A percentile compares a stretch with the other conserved stretches of the same genome.
These are phyloP conservation scores for Orthonychiurus folsomi DNA, from an alignment of 2,888 invertebrate genomes.

Conservation along the genomic window DNA sequence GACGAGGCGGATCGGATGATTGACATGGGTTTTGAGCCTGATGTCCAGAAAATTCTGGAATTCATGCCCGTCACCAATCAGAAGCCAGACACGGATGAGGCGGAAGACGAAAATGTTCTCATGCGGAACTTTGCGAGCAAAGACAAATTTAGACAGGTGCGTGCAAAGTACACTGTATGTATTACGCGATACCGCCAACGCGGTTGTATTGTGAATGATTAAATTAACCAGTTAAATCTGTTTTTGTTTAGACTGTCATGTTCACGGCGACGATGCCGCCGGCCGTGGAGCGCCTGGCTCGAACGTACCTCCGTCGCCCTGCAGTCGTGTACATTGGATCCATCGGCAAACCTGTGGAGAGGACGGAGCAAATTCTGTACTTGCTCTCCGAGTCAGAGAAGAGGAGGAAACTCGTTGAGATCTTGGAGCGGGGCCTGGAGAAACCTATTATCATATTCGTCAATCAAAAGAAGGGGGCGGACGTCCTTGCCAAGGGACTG, in stretches of 20 bases:
- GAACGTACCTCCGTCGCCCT: constrained; percentile 87
- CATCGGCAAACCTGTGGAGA: constrained; percentile 91
- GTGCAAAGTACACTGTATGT: constrained; percentile 19
- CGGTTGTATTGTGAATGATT: too few relatives aligned
- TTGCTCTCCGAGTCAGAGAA: constrained; percentile 94
- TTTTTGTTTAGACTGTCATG: constrained; percentile 81
- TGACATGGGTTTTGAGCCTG: constrained; percentile 99
- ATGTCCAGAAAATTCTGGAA: constrained; percentile 94
- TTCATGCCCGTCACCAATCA: constrained; percentile 96
- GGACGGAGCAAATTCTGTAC: constrained; percentile 94
- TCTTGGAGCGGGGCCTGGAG: constrained; percentile 79
- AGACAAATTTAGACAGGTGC: constrained; percentile 84
- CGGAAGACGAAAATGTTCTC: constrained; percentile 84
- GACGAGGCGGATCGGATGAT: constrained; percentile 99
- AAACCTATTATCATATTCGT: constrained; percentile 99
- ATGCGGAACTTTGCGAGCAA: constrained; percentile 90
- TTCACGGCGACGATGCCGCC: constrained; percentile 99
- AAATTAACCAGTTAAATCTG: constrained; percentile 6
- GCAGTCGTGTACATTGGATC: constrained; percentile 97
- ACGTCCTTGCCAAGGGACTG: constrained; percentile 90
- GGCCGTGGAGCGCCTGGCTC: constrained; percentile 89
- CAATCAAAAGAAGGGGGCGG: constrained; percentile 99
- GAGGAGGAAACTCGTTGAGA: constrained; percentile 88
- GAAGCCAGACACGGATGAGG: constrained; percentile 96
- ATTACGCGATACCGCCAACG: too few relatives aligned